These are phyloP conservation scores for Dryadula phaetusa DNA, from an alignment of 2,888 invertebrate genomes.

Conservation along the genomic window DNA sequence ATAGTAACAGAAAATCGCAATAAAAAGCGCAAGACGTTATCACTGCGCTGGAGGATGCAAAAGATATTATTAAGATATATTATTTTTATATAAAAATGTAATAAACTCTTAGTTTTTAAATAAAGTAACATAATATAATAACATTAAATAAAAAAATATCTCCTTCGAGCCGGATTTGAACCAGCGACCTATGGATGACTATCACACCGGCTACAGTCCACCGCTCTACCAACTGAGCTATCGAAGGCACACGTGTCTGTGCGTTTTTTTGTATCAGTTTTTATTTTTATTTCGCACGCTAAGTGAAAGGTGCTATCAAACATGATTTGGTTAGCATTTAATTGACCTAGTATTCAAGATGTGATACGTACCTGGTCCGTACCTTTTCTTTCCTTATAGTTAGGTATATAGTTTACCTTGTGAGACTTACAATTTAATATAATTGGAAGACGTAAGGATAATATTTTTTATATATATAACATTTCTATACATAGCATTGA, in stretches of 20 bases:
- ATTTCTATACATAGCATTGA: too few relatives aligned
- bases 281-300: neutral
- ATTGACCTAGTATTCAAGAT: neutral
- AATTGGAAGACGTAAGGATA: too few relatives aligned
- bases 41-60: too few relatives aligned
- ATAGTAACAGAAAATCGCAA: too few relatives aligned
- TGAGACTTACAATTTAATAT: too few relatives aligned
- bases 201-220: constrained; percentile 74
- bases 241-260: constrained; percentile 65
- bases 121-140: neutral
- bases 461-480: too few relatives aligned
- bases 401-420: too few relatives aligned
- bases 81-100: too few relatives aligned
- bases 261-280: constrained; percentile 16
- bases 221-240: constrained; percentile 85
- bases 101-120: neutral
- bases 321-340: neutral
- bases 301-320: constrained; percentile 23
- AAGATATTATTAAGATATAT: too few relatives aligned
- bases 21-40: too few relatives aligned
- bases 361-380: too few relatives aligned
- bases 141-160: constrained; percentile 52
- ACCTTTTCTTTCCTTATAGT: too few relatives aligned
- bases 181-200: constrained; percentile 87
- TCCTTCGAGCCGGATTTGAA: constrained; percentile 88